Percentiles rank a stretch among this genome's conserved stretches.
Evolutionary conservation across 2,888 invertebrate species (phyloP).

Genomic region (Pelosia muscerda): DNA sequence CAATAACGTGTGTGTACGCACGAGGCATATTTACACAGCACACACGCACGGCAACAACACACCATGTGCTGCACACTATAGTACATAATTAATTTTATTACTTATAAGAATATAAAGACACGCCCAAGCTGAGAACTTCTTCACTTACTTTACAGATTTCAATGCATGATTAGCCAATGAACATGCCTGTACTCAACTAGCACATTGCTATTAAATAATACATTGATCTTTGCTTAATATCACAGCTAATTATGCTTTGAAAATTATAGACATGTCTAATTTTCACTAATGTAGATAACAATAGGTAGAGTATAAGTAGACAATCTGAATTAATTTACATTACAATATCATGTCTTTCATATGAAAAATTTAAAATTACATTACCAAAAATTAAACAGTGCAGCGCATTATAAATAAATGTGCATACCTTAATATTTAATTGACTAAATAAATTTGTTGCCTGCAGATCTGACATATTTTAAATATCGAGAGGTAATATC

Average conservation of each 20-base stretch:
- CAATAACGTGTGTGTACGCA: conserved; percentile 86
- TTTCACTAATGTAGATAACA: conserved; percentile 87
- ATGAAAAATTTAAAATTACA: conserved; percentile 85
- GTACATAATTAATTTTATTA: conserved; percentile 84
- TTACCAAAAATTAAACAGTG: conserved; percentile 87
- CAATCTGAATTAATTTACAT: conserved; percentile 87
- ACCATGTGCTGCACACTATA: conserved; percentile 85
- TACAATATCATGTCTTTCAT: conserved; percentile 87
- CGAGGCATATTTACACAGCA: conserved; percentile 86
- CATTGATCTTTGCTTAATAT: conserved; percentile 86
- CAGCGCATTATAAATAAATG: conserved; percentile 88
- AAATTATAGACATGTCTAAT: conserved; percentile 87
- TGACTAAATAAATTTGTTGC: conserved; percentile 88
- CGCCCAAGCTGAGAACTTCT: conserved; percentile 84
- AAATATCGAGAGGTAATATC: conserved; percentile 87
- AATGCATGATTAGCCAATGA: conserved; percentile 88
- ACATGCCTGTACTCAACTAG: conserved; percentile 84
- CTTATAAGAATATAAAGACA: conserved; percentile 86
- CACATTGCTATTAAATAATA: conserved; percentile 85
- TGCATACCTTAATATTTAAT: conserved; percentile 87
- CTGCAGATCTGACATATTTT: conserved; percentile 87
- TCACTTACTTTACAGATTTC: conserved; percentile 84
- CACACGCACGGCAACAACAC: conserved; percentile 84
- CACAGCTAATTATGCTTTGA: conserved; percentile 88
- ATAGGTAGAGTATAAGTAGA: conserved; percentile 86